Evolutionary conservation across 92 coral and sea anemone genomes (phyloP), one percentile per base, ranked within the genome.

Genomic region (Porites cylindrica): DNA sequence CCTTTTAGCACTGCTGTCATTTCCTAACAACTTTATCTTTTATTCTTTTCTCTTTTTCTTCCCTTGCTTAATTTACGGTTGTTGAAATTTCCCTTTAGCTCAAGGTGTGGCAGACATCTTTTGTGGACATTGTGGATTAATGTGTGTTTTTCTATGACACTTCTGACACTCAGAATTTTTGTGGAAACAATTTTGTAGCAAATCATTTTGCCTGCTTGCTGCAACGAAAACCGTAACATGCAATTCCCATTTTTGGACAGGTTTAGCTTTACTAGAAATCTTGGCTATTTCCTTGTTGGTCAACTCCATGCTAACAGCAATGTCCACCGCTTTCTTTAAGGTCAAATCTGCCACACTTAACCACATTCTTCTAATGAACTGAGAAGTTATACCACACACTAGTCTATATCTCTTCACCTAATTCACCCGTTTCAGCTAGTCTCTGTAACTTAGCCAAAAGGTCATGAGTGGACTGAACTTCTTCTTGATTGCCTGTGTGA

Each of bases 291-390:
- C 81, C 17, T 13, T 47, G 16, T 59, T 23, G 2, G 92, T 72
- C 59, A 89, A 83, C 81, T 89, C 88, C 82, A 79, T 78, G 65
- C 77, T 77, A 69, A 76, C 79, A 58, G 88, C 88, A 72, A 75
- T 85, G 10, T 85, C 83, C 52, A 68, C 76, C 11, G 90, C 85
- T 66, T 64, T 68, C 67, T 86, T 76, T 56, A 89, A 51, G 24
- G 84, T 56, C 66, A 82, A 68, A 65, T 89, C 92, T 66, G 80
- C 88, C 77, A 75, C 73, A 50, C 88, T 80, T 38, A 83, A 82
- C 68, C 83, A 63, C 64, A 83, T 83, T 71, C 88, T 79, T 66
- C 74, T 61, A 63, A 83, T 83, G 20, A 78, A 11, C 60, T 73
- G 73, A 29, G 52, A 59, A 51, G 23, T 72, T n/a, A 81, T 54